Evolutionary conservation across 2,888 invertebrate genomes (phyloP).

Genomic region (Pollenia angustigena): DNA sequence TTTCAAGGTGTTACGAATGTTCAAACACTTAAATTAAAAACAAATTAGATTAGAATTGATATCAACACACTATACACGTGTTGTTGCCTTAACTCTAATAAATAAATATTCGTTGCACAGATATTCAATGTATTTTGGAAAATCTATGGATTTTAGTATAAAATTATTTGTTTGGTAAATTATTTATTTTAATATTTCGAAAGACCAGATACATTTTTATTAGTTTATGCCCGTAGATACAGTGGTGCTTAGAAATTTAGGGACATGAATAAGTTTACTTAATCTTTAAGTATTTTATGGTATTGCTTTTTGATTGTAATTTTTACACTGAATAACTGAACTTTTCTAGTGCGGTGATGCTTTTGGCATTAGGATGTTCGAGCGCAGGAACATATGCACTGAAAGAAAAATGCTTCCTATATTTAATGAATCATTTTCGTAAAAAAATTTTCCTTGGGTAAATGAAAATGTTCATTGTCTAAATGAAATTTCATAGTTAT

Average conservation of each 20-base stretch:
- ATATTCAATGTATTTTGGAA: too few relatives aligned
- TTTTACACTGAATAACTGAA: too few relatives aligned
- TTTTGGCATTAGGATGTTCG: too few relatives aligned
- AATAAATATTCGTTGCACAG: not conserved
- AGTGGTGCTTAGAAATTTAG: not conserved
- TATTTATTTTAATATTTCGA: conserved; percentile 36
- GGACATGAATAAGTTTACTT: not conserved
- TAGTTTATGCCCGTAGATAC: not conserved
- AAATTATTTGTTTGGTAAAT: conserved; percentile 36
- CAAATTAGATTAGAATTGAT: conserved; percentile 69
- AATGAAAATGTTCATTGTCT: too few relatives aligned
- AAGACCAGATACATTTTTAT: conserved; percentile 19
- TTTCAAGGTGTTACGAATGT: conserved; percentile 44
- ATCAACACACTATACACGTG: conserved; percentile 31
- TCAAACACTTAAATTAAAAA: conserved; percentile 59
- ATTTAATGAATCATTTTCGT: too few relatives aligned
- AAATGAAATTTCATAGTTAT: too few relatives aligned
- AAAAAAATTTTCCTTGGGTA: too few relatives aligned
- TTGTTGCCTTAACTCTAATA: not conserved
- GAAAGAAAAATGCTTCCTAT: too few relatives aligned
- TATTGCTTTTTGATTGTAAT: too few relatives aligned
- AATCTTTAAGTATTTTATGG: too few relatives aligned
- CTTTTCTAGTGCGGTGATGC: too few relatives aligned
- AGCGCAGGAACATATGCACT: too few relatives aligned
- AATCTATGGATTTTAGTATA: not conserved